Percentiles rank a stretch among this genome's conserved stretches.
Evolutionary conservation across 2,113 vertebrate genomes (phyloP).

Genomic region (Megaptera novaeangliae): DNA sequence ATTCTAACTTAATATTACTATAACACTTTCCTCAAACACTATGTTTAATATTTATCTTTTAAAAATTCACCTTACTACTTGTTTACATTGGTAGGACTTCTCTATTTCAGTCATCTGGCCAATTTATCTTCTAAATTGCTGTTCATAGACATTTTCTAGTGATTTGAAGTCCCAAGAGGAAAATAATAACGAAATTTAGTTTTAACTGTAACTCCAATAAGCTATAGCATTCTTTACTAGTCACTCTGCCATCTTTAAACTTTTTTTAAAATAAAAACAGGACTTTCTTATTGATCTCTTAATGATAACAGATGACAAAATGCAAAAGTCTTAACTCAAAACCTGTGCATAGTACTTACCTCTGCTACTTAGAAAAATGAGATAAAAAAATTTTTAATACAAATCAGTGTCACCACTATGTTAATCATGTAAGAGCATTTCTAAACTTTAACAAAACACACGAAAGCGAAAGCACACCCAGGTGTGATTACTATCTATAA

Average conservation of each 20-base stretch:
- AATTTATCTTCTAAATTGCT: conserved; percentile 16
- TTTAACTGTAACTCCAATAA: background rate
- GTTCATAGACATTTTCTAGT: background rate
- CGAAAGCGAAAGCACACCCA: background rate
- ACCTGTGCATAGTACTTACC: background rate
- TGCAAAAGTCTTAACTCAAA: background rate
- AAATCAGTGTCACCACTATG: background rate
- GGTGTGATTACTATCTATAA: background rate
- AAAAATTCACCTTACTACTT: background rate
- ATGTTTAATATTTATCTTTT: background rate
- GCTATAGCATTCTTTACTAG: background rate
- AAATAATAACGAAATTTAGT: conserved; percentile 35
- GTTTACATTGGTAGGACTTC: background rate
- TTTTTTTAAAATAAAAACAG: background rate
- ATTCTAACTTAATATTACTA: background rate
- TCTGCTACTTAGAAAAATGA: background rate
- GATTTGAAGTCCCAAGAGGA: background rate
- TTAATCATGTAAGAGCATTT: background rate
- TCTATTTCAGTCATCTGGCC: background rate
- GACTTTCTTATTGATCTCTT: background rate
- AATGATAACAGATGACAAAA: background rate
- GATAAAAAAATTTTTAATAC: background rate
- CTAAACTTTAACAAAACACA: background rate
- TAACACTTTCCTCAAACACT: background rate
- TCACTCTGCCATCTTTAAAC: background rate